Evolutionary conservation across 1,140 invertebrate genomes (phyloP).

Genomic region (Lycorma delicatula): DNA sequence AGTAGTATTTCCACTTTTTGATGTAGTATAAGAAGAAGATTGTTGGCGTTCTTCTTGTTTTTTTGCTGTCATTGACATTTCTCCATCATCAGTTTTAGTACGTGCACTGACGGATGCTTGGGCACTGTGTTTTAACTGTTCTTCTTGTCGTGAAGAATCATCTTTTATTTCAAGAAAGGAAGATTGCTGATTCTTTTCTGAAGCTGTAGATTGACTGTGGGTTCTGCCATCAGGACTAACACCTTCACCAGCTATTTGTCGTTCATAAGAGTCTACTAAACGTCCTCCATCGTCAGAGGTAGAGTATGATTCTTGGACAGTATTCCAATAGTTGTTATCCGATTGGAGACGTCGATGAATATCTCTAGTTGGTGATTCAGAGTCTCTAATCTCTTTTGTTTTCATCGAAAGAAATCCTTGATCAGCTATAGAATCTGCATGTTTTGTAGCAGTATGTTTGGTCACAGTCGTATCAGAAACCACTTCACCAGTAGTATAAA

Average conservation of each 20-base stretch:
- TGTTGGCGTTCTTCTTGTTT: slow-evolving; percentile 15
- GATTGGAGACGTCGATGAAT: slow-evolving; percentile 33
- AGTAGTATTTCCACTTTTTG: slow-evolving; percentile 7
- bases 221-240: slow-evolving; percentile 17
- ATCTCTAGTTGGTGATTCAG: slow-evolving; percentile 59
- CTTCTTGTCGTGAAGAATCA: neutral
- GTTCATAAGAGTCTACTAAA: slow-evolving; percentile 3
- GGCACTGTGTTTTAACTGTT: neutral
- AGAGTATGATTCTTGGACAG: slow-evolving; percentile 23
- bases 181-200: slow-evolving; percentile 1
- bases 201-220: slow-evolving; percentile 7
- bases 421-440: slow-evolving; percentile 57
- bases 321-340: slow-evolving; percentile 26
- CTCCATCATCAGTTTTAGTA: slow-evolving; percentile 19
- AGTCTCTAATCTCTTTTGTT: slow-evolving; percentile 65
- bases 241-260: slow-evolving; percentile 12
- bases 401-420: slow-evolving; percentile 66
- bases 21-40: slow-evolving; percentile 10
- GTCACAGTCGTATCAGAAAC: slow-evolving; percentile 15
- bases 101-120: slow-evolving; percentile 12
- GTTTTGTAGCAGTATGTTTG: slow-evolving; percentile 39
- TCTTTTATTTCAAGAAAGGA: neutral
- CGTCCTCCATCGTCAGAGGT: slow-evolving; percentile 12
- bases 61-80: slow-evolving; percentile 3
- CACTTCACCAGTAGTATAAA: slow-evolving; percentile 50